Percentiles rank a stretch among this genome's conserved stretches.
Evolutionary conservation across 1,140 invertebrate genomes (phyloP).

Genomic region (Cydia fagiglandana): DNA sequence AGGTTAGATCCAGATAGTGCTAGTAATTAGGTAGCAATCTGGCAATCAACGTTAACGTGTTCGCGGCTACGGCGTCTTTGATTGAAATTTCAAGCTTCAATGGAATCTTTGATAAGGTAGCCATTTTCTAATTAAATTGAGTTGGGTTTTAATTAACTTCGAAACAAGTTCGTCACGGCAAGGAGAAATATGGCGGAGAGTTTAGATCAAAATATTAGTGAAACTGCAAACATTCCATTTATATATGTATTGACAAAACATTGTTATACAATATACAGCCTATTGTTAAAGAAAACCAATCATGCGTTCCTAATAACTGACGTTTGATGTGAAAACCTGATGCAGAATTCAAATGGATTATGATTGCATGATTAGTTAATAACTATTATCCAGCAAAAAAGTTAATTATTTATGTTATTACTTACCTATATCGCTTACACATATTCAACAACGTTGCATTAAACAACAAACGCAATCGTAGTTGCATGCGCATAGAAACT

Average conservation of each 20-base stretch:
- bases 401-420: neutral
- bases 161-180: neutral
- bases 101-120: constrained; percentile 2
- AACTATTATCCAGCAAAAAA: neutral
- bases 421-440: neutral
- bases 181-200: neutral
- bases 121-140: constrained; percentile 20
- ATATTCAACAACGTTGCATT: neutral
- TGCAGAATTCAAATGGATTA: too few species aligned
- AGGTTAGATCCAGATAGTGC: constrained; percentile 58
- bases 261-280: too few species aligned
- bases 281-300: too few species aligned
- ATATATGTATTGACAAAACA: too few species aligned
- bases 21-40: constrained; percentile 34
- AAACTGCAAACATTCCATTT: neutral
- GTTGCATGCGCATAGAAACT: neutral
- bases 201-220: neutral
- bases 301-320: too few species aligned
- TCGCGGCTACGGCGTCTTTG: constrained; percentile 23
- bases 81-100: constrained; percentile 31
- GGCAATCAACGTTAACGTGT: constrained; percentile 30
- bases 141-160: neutral
- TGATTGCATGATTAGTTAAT: too few species aligned
- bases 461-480: neutral
- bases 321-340: too few species aligned